Evolutionary conservation across 1,140 invertebrate genomes (phyloP), one percentile per base, ranked within the genome.

Genomic region (Battus philenor): DNA sequence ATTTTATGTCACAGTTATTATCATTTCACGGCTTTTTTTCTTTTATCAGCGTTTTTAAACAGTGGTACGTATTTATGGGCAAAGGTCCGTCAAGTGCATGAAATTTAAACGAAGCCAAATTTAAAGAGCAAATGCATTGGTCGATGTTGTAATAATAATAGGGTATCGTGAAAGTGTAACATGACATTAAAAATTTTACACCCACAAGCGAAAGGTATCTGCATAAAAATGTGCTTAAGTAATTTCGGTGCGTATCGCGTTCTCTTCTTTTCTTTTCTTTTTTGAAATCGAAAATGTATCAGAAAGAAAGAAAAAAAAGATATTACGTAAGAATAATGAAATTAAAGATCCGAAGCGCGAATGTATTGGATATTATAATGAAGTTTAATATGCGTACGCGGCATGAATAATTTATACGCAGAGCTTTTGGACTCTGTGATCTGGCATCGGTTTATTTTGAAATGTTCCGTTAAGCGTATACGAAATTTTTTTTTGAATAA

Each of bases 301-400:
- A 10, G 44, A 51, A 58, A 48, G n/a, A n/a, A n/a, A n/a, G n/a
- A n/a, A n/a, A n/a, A n/a, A n/a, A n/a, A n/a, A n/a, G n/a, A n/a
- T 51, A 56, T 44, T 44, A 38, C 36, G 38, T 51, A 51, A 52
- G 52, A 57, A 51, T 51, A 66, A 59, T 57, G 59, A 66, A 62
- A 66, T 62, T 62, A 62, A 60, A 59, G 46, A 56, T 50, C 22
- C 16, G 33, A 7, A 10, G 47, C 54, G 43, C 44, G 22, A 32
- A 15, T 51, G 59, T 44, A 32, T 51, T 49, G 47, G 55, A 64
- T 68, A 59, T 59, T 58, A 62, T 68, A 68, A 68, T 65, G 55
- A 59, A 48, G 46, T 61, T 58, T 68, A 68, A 68, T 68, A 47
- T 50, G 55, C 46, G 43, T 34, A 56, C 61, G 58, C 36, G 34